Evolutionary conservation across 2,888 invertebrate species (phyloP), one percentile per base, ranked within the genome.

Genomic region (Acleris holmiana): DNA sequence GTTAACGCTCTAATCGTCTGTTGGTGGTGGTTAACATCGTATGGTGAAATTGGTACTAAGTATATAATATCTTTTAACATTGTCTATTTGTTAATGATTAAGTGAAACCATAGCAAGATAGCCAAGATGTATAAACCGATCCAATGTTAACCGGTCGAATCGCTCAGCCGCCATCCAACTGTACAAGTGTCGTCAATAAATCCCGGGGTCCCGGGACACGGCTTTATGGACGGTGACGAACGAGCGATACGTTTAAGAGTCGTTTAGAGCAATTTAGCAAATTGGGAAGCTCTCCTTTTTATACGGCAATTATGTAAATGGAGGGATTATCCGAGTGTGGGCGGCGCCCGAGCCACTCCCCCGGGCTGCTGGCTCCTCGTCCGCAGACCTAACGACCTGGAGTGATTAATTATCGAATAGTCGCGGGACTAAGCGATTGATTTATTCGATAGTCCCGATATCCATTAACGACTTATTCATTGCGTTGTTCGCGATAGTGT

Each of bases 241-340:
- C 76, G 76, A 75, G 75, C 72, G 81, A 78, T 79, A 77, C 84
- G 80, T 83, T 79, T 80, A 83, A 78, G 81, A 85, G 86, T 89
- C 89, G 81, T 89, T 91, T 85, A 77, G 79, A 91, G 86, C 91
- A 93, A 93, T 93, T 93, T 93, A 84, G 84, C 88, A 93, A 93
- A 93, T 93, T 93, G 93, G 88, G 85, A 89, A 89, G 86, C 88
- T 86, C 85, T 90, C 86, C 85, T 92, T 92, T 93, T 93, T 93
- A 93, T 91, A 87, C 89, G 86, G 88, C 91, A 93, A 93, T 93
- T 93, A 93, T 93, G 92, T 91, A 93, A 93, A 93, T 93, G 91
- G 91, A 82, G 83, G 89, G 92, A 93, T 93, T 92, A 92, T 89
- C 88, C 84, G 76, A 79, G 79, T 82, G 86, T 86, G 86, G 90